Evolutionary conservation across 2,888 invertebrate genomes (phyloP).

Genomic region (Pachydiplax longipennis): DNA sequence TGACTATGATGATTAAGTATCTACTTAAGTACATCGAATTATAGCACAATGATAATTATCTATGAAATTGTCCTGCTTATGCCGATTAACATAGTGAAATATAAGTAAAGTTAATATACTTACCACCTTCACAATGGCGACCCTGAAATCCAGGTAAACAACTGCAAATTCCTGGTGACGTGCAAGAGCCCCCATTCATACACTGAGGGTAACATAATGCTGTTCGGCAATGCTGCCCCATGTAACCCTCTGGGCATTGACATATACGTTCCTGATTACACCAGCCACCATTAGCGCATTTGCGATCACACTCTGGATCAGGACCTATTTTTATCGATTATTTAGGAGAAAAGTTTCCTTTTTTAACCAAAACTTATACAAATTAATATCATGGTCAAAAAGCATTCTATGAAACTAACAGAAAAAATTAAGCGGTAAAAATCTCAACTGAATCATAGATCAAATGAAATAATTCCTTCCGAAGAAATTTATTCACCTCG

Average conservation of each 20-base stretch:
- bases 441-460: too few species aligned
- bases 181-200: slow-evolving; percentile 91
- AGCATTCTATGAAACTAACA: too few species aligned
- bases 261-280: slow-evolving; percentile 85
- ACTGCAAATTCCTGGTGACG: slow-evolving; percentile 86
- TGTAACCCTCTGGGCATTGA: slow-evolving; percentile 88
- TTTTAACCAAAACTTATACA: too few species aligned
- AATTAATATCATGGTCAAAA: too few species aligned
- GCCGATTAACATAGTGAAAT: too few species aligned
- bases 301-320: slow-evolving; percentile 88
- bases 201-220: slow-evolving; percentile 92
- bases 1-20: too few species aligned
- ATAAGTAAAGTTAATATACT: slow-evolving; percentile 52
- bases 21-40: too few species aligned
- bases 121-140: slow-evolving; percentile 89
- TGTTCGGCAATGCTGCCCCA: slow-evolving; percentile 88
- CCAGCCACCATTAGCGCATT: slow-evolving; percentile 85
- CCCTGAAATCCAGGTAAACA: slow-evolving; percentile 92
- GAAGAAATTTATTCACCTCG: slow-evolving; percentile 74
- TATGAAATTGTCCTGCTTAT: too few species aligned
- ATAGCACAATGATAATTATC: too few species aligned
- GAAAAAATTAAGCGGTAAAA: too few species aligned
- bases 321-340: slow-evolving; percentile 67
- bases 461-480: too few species aligned
- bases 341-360: not conserved